Conservation (phyloP, 2,797 vertebrate species). For the Squalus acanthias region DNA sequence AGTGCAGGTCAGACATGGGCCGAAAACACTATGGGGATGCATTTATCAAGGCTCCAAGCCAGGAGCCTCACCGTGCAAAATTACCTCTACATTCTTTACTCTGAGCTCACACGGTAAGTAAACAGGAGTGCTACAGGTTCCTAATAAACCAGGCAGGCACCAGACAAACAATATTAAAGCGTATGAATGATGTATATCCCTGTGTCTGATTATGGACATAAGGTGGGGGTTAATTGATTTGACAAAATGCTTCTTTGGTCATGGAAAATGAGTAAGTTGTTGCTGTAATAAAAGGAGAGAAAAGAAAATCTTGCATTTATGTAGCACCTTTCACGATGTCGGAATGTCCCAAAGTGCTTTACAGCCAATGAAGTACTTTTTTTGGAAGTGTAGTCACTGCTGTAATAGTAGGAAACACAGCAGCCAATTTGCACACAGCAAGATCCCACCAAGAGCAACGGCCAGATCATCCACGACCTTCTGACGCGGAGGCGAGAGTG, state of each 20-base stretch:
- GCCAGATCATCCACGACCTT: not conserved
- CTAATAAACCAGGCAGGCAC: not conserved
- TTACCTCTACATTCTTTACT: not conserved
- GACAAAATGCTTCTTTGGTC: not conserved
- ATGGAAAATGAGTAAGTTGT: not conserved
- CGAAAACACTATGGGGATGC: not conserved
- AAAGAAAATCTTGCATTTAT: not conserved
- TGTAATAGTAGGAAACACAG: not conserved
- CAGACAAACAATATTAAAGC: not conserved
- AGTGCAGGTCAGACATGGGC: not conserved
- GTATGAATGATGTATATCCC: not conserved
- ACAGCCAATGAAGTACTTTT: no score
- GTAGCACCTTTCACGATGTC: no score
- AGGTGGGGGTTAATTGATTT: not conserved
- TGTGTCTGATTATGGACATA: not conserved
- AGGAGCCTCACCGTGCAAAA: not conserved
- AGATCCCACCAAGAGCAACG: not conserved
- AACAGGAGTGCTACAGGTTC: not conserved
- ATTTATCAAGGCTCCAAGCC: not conserved
- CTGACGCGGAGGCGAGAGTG: not conserved
- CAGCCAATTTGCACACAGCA: not conserved
- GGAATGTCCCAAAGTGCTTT: not conserved
- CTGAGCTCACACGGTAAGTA: not conserved
- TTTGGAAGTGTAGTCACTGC: not conserved
- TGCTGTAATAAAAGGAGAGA: not conserved